Evolutionary conservation across 2,113 vertebrate genomes (phyloP).

Genomic region (Herpetotheres cachinnans): DNA sequence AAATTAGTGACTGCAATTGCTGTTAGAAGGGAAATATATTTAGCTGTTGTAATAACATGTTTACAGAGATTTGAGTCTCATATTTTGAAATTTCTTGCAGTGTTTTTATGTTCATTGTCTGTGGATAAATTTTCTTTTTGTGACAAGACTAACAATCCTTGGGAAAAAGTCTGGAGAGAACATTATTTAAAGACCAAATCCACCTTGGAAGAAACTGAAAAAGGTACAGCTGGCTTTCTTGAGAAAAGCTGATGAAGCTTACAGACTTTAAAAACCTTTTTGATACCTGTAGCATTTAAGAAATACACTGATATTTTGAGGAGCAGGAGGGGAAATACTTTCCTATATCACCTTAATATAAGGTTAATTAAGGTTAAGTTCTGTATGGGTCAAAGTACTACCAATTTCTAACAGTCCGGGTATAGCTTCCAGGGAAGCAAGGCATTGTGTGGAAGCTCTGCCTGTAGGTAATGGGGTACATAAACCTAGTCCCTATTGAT

Average conservation of each 20-base stretch:
- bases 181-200: not conserved
- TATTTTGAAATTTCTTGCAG: not conserved
- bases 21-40: not conserved
- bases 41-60: not conserved
- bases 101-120: not conserved
- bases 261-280: fast-evolving
- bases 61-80: not conserved
- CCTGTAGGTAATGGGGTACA: not conserved
- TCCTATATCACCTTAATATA: not conserved
- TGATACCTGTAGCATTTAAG: not conserved
- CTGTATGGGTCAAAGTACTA: not conserved
- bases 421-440: not conserved
- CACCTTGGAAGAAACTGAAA: not conserved
- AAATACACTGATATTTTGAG: not conserved
- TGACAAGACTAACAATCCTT: not conserved
- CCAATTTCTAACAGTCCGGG: not conserved
- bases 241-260: not conserved
- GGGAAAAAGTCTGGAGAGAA: not conserved
- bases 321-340: not conserved
- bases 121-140: not conserved
- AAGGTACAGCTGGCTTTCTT: not conserved
- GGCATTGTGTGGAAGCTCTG: not conserved
- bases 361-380: not conserved
- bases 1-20: not conserved
- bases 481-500: slow-evolving; percentile 41